These are phyloP conservation scores for Chitala chitala DNA, from an alignment of 2,113 vertebrate genomes.

Conservation along the genomic window DNA sequence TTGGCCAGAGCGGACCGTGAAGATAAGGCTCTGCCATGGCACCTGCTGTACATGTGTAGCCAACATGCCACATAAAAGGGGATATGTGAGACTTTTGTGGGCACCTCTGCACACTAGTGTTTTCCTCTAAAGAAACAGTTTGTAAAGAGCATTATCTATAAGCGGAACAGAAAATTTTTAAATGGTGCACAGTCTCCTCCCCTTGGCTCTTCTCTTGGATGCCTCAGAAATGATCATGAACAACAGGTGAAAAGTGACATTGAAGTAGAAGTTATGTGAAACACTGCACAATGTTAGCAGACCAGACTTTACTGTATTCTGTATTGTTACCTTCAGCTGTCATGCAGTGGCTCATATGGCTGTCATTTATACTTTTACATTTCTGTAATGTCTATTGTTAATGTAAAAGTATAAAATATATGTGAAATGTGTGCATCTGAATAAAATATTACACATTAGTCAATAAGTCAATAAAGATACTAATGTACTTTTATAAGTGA, in stretches of 20 bases:
- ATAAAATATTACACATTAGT: too few species aligned
- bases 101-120: background rate
- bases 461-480: too few species aligned
- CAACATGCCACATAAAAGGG: background rate
- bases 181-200: background rate
- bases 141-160: constrained; percentile 7
- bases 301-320: too few species aligned
- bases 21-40: background rate
- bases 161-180: background rate
- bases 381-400: too few species aligned
- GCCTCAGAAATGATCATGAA: background rate
- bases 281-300: too few species aligned
- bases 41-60: background rate
- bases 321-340: too few species aligned
- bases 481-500: too few species aligned
- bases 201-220: background rate
- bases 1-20: background rate
- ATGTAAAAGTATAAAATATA: too few species aligned
- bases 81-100: background rate
- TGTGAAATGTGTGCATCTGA: too few species aligned
- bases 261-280: background rate
- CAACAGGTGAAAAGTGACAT: background rate
- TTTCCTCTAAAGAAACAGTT: constrained; percentile 1
- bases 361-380: too few species aligned
- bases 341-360: too few species aligned